These are phyloP conservation scores for Zaprionus lachaisei DNA, from an alignment of 1,140 invertebrate genomes.

Conservation along the genomic window DNA sequence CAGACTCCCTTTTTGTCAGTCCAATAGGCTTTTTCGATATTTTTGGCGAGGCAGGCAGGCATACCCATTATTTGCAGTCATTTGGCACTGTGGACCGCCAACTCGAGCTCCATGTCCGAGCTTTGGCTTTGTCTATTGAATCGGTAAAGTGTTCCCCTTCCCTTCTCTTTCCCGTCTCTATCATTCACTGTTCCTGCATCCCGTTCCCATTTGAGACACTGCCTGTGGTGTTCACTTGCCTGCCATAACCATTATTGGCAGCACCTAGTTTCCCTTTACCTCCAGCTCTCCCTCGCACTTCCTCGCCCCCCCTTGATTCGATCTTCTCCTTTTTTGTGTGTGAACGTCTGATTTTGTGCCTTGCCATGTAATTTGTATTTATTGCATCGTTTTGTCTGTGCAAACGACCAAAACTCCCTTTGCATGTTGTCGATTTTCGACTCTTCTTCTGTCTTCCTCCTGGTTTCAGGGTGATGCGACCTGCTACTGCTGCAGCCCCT, in stretches of 20 bases:
- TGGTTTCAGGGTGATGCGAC: background rate
- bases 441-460: background rate
- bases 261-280: constrained; percentile 58
- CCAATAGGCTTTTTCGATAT: constrained; percentile 12
- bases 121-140: constrained; percentile 54
- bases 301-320: constrained; percentile 15
- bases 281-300: background rate
- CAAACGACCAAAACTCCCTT: constrained; percentile 78
- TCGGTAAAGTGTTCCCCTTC: constrained; percentile 10
- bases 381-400: constrained; percentile 83
- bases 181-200: background rate
- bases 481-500: background rate
- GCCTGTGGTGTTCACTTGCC: constrained; percentile 42
- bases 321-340: constrained; percentile 6
- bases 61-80: constrained; percentile 76
- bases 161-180: background rate
- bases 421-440: constrained; percentile 75
- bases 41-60: constrained; percentile 9
- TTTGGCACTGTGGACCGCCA: constrained; percentile 59
- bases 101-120: constrained; percentile 42
- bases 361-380: constrained; percentile 82
- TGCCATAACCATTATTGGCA: constrained; percentile 78
- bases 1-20: constrained; percentile 9
- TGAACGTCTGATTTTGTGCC: constrained; percentile 60
- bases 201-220: constrained; percentile 6